Base-by-base conservation (phyloP, 2,113 vertebrate genomes). In the Gracilinanus agilis region DNA sequence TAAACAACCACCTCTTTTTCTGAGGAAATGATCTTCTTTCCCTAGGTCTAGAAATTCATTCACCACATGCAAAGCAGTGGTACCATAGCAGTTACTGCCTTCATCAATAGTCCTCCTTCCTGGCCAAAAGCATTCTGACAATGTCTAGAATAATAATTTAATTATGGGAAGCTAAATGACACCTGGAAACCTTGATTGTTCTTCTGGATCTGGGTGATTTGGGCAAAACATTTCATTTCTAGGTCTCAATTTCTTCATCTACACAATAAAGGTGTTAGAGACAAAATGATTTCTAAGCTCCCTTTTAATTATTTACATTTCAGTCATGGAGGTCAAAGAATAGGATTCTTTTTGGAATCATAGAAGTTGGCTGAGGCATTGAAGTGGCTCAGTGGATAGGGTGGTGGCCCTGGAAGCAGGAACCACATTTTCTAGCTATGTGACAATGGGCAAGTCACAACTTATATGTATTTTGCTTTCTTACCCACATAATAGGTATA, bases 141-240 rank as follows among this genome's bases (percentile, higher is more conserved):
- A 95, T 34, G 83, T 91, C 96, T 97, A 96, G 96, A 98, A 97
- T 97, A 95, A 96, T 96, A 96, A 98, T 96, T 95, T 90, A 93
- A 97, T 94, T 95, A 96, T 5, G 95, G 67, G 21, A 95, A 96
- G 54, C 90, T 55, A 94, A 95, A 96, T 6, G 5, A 75, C 6
- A 12, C 25, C 34, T 75, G 13, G 34, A n/a, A 75, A 19, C 61
- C 61, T 75, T 13, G n/a, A 9, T 75, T 75, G n/a, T 19, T 75
- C 61, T 75, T 13, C 5, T 75, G 34, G 12, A 19, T 75, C 34
- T 12, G n/a, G 34, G 61, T 75, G 61, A 75, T 25, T 75, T 75
- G 29, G 13, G 34, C 16, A n/a, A n/a, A 12, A 16, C 3, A 75
- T 7, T 75, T n/a, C 34, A 75, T 27, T 67, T 67, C 11, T 67